Evolutionary conservation across 2,797 vertebrate species (phyloP).

Genomic region (Sebastolobus alascanus): DNA sequence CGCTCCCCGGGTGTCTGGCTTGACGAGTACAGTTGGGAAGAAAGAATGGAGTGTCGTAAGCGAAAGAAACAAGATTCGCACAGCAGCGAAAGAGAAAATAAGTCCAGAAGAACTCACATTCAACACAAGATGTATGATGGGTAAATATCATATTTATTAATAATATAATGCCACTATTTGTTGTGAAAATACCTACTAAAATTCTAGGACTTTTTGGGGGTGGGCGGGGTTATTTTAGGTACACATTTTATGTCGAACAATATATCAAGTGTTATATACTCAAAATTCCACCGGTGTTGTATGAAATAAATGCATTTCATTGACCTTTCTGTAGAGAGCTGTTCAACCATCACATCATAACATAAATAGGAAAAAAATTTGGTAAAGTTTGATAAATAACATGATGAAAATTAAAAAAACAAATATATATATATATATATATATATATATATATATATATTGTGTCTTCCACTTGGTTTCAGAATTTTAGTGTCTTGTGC

Average conservation of each 20-base stretch:
- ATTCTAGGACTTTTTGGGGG: not conserved
- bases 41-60: constrained; percentile 88
- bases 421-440: too few species aligned
- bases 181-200: not conserved
- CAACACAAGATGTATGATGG: constrained; percentile 85
- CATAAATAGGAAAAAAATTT: not conserved
- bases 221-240: not conserved
- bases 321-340: not conserved
- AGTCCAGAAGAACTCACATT: constrained; percentile 82
- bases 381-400: not conserved
- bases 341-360: not conserved
- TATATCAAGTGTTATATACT: not conserved
- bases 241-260: not conserved
- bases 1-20: constrained; percentile 88
- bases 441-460: not conserved
- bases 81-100: constrained; percentile 93
- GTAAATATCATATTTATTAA: constrained; percentile 78
- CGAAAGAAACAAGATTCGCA: constrained; percentile 87
- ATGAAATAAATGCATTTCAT: not conserved
- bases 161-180: not conserved
- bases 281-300: not conserved
- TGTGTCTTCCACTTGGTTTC: not conserved
- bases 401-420: not conserved
- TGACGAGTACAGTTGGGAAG: constrained; percentile 88
- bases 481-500: not conserved